Percentiles rank a stretch among this genome's conserved stretches.
phyloP scores from a whole-genome alignment of 30 jellyfish, hydroid and myxozoan genomes.

The Cassiopea andromeda region DNA sequence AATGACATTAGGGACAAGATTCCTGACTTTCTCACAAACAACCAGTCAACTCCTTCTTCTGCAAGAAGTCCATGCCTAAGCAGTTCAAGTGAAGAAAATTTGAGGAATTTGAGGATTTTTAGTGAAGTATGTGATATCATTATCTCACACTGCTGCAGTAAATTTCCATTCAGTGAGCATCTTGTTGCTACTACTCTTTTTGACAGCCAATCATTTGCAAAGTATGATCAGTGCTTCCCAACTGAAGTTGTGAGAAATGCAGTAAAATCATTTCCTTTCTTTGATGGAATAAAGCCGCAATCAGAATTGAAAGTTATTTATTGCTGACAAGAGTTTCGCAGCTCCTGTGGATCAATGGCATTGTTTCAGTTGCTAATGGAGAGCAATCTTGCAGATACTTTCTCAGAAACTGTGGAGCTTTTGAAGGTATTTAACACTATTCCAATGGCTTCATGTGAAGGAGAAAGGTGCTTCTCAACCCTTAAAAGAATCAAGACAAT shows the following conservation, averaged over 20 bases:
- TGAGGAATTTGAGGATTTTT: background rate
- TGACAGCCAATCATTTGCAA: background rate
- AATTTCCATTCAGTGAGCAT: constrained; percentile 4
- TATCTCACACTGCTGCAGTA: constrained; percentile 16
- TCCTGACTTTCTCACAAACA: background rate
- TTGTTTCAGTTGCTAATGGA: constrained; percentile 28
- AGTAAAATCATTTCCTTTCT: constrained; percentile 15
- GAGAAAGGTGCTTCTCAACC: constrained; percentile 44
- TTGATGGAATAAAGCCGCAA: constrained; percentile 20
- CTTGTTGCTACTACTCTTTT: constrained; percentile 27
- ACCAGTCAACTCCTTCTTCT: background rate
- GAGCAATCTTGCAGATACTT: constrained; percentile 31
- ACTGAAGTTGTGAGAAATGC: constrained; percentile 25
- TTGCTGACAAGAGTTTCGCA: constrained; percentile 31
- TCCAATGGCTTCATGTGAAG: constrained; percentile 51
- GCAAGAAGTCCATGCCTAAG: constrained; percentile 28
- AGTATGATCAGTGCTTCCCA: constrained; percentile 8
- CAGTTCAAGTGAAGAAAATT: constrained; percentile 6
- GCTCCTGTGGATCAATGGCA: constrained; percentile 33
- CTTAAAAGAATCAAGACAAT: constrained; percentile 25
- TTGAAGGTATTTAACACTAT: constrained; percentile 15
- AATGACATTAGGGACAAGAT: constrained; percentile 18
- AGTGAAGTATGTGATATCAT: background rate
- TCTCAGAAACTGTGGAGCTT: constrained; percentile 20
- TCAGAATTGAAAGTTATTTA: constrained; percentile 18